Conservation (phyloP, 2,888 invertebrate genomes). For the Callimorpha dominula region DNA sequence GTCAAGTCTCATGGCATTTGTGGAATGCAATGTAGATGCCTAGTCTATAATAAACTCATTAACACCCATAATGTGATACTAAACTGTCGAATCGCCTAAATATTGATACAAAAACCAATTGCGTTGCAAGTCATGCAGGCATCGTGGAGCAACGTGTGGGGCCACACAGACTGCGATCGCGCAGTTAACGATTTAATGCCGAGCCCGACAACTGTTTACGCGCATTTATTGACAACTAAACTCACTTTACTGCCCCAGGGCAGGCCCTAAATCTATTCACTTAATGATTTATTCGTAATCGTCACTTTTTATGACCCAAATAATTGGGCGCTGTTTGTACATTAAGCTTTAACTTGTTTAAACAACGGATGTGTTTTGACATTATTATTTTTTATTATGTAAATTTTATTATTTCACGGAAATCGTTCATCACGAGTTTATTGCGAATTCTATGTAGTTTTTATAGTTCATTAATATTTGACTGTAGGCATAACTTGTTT, state of each 20-base stretch:
- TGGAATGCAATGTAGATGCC: background rate
- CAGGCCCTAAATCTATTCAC: constrained; percentile 71
- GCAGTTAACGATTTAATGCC: constrained; percentile 62
- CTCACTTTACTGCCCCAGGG: constrained; percentile 65
- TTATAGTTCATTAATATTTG: constrained; percentile 51
- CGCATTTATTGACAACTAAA: constrained; percentile 74
- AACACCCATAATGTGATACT: constrained; percentile 35
- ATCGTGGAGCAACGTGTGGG: constrained; percentile 49
- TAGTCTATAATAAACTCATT: constrained; percentile 4
- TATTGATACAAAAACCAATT: constrained; percentile 42
- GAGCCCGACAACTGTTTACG: constrained; percentile 67
- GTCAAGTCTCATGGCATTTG: background rate
- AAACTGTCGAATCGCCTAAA: constrained; percentile 46
- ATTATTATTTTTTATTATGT: constrained; percentile 50
- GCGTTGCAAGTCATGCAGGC: constrained; percentile 35
- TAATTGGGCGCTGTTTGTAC: constrained; percentile 51
- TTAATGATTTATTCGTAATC: constrained; percentile 70
- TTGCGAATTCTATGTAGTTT: constrained; percentile 42
- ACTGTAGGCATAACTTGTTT: constrained; percentile 43
- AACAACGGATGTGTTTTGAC: constrained; percentile 53
- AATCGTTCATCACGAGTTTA: constrained; percentile 51
- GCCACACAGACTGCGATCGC: constrained; percentile 66
- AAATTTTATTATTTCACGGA: constrained; percentile 51
- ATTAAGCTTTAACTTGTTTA: constrained; percentile 50
- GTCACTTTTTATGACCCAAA: constrained; percentile 56